Evolutionary conservation across 2,113 vertebrate genomes (phyloP).

Genomic region (Misgurnus mizolepis): DNA sequence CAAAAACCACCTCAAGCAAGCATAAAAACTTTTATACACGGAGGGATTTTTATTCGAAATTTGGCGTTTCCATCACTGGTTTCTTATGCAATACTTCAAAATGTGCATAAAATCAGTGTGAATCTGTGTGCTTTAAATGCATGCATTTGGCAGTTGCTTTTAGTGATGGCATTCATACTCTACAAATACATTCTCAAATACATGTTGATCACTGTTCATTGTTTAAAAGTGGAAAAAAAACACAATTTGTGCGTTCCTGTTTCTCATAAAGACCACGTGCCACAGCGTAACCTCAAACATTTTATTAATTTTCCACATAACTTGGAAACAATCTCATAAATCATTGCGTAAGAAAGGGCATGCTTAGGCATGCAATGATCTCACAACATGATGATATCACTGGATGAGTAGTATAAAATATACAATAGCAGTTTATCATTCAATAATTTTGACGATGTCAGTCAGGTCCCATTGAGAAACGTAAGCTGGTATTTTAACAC

Average conservation of each 20-base stretch:
- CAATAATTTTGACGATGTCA: conserved; percentile 71
- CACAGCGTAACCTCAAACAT: conserved; percentile 72
- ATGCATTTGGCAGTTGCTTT: too few species aligned
- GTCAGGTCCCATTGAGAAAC: conserved; percentile 72
- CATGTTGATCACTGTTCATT: neutral
- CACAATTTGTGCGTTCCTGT: neutral
- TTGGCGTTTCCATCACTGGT: too few species aligned
- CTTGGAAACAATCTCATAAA: conserved; percentile 82
- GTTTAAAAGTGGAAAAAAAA: neutral
- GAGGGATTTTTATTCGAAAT: too few species aligned
- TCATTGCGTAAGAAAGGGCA: conserved; percentile 83
- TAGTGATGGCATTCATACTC: too few species aligned
- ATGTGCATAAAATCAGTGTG: too few species aligned
- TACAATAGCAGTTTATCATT: conserved; percentile 80
- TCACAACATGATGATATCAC: conserved; percentile 82
- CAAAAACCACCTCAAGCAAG: too few species aligned
- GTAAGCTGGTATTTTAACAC: conserved; percentile 77
- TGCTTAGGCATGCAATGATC: conserved; percentile 82
- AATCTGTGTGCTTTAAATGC: too few species aligned
- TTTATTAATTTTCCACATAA: conserved; percentile 79
- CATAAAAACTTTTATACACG: too few species aligned
- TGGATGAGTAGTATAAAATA: conserved; percentile 80
- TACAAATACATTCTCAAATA: neutral
- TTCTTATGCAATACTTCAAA: too few species aligned
- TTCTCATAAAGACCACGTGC: neutral